Conservation (phyloP, 2,888 invertebrate species). For the Cabera pusaria region DNA sequence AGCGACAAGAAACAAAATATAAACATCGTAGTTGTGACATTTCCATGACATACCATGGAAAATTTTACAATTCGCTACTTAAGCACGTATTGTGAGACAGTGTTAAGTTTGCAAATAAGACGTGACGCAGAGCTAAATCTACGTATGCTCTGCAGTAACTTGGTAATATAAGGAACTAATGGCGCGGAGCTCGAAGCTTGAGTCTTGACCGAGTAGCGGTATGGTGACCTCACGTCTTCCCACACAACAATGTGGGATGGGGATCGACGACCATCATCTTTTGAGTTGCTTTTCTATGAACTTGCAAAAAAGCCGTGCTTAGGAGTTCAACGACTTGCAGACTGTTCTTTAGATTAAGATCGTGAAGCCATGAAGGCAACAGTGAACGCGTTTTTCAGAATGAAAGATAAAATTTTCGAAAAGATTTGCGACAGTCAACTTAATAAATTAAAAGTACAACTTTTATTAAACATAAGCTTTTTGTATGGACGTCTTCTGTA, state of each 20-base stretch:
- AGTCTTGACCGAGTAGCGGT: conserved; percentile 38
- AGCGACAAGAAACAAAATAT: too few species aligned
- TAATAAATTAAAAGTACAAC: too few species aligned
- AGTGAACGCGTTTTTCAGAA: neutral
- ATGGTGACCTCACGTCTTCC: conserved; percentile 41
- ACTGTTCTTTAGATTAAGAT: too few species aligned
- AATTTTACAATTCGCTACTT: too few species aligned
- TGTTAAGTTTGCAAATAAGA: neutral
- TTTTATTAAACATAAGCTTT: too few species aligned
- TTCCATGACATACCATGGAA: too few species aligned
- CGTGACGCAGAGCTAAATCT: conserved; percentile 5
- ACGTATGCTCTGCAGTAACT: neutral
- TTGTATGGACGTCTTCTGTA: too few species aligned
- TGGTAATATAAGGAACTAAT: conserved; percentile 6
- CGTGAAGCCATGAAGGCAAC: too few species aligned
- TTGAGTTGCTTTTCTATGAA: neutral
- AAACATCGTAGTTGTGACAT: too few species aligned
- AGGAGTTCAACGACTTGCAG: too few species aligned
- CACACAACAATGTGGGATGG: conserved; percentile 31
- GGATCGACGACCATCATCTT: conserved; percentile 8
- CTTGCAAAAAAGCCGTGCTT: neutral
- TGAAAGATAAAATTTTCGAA: neutral
- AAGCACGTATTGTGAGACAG: too few species aligned
- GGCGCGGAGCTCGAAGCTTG: conserved; percentile 2
- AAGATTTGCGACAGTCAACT: too few species aligned